Base-by-base conservation (phyloP, 2,797 vertebrate species). In the Perodicticus potto region DNA sequence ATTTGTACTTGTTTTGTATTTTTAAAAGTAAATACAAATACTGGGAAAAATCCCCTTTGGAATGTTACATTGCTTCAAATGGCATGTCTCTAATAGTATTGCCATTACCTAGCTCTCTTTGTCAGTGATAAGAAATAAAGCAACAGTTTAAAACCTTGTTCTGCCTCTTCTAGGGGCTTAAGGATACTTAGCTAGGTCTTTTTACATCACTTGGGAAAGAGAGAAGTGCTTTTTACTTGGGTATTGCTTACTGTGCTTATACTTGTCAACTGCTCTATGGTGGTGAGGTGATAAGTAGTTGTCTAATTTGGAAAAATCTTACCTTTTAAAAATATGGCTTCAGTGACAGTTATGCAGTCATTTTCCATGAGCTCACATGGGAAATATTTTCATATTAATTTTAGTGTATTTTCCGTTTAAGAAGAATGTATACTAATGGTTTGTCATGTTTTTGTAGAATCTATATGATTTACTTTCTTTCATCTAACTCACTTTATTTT, bases 11-110 rank as follows among this genome's bases (percentile, higher is more conserved):
- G 17, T 65, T 70, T 95, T 90, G 43, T 92, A 45, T 78, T 92
- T 93, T 92, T 95, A 94, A 91, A 93, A 57, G 70, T 25, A 82
- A 67, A 37, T 89, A 63, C 67, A 93, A 65, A 86, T 69, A 81
- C 8, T 59, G 14, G 11, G 20, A 85, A 85, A 89, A 57, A 43
- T 81, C 40, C 13, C 32, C 8, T 86, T 91, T 93, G 29, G 29
- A 27, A 22, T 86, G 23, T 34, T 57, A 22, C 5, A 13, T 91
- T 83, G 84, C n/a, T 87, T 7, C 59, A 85, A 67, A 37, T 78
- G 27, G 32, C 5, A 29, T 61, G 20, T 89, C n/a, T 63, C 2
- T 86, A 34, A 16, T 40, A 74, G 19, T 78, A 23, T 45, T 80
- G 76, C 53, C 20, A 19, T 82, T 92, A 49, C 74, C 32, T 86